Evolutionary conservation across 2,113 vertebrate genomes (phyloP).

Genomic region (Microcebus lehilahytsara): DNA sequence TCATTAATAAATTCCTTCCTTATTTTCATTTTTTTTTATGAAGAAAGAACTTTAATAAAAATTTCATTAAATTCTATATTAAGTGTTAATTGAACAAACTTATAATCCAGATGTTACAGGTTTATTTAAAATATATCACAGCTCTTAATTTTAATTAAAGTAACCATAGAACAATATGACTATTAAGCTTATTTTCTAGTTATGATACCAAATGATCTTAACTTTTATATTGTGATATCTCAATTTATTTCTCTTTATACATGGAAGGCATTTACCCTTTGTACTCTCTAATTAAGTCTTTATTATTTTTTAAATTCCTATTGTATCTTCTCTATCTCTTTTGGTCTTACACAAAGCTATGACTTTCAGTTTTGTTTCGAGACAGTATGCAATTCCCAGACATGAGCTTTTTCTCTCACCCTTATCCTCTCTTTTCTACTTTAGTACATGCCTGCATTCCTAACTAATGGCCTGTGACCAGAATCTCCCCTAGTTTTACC

Average conservation of each 20-base stretch:
- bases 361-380: not conserved
- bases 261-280: not conserved
- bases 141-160: constrained; percentile 57
- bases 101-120: constrained; percentile 40
- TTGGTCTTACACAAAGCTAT: not conserved
- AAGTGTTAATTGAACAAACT: constrained; percentile 60
- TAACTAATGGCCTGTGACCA: not conserved
- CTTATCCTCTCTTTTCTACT: not conserved
- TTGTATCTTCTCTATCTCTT: not conserved
- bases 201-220: not conserved
- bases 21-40: constrained; percentile 54
- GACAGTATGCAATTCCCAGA: not conserved
- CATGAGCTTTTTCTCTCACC: not conserved
- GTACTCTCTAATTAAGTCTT: not conserved
- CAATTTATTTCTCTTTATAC: not conserved
- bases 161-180: not conserved
- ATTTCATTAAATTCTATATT: constrained; percentile 64
- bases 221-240: not conserved
- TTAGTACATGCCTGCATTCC: not conserved
- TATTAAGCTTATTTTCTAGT: constrained; percentile 30
- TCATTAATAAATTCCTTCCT: constrained; percentile 58
- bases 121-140: constrained; percentile 57
- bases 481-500: not conserved
- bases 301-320: not conserved
- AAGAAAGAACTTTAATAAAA: constrained; percentile 57